Evolutionary conservation across 2,888 invertebrate species (phyloP), one percentile per base, ranked within the genome.

Genomic region (Exocentrus adspersus): DNA sequence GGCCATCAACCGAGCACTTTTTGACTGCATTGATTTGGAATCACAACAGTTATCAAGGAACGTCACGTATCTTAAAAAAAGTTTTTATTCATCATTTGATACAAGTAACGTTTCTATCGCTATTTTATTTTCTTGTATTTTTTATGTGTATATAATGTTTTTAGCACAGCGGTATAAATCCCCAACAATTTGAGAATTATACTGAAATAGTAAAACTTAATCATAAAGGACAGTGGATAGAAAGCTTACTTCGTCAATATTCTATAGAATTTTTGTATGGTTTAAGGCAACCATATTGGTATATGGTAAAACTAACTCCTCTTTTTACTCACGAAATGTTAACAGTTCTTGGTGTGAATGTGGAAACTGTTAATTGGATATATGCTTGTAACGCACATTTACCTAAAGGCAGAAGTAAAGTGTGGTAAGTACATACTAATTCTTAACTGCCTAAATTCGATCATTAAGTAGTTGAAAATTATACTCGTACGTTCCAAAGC

Each of bases 1-100:
- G 78, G 88, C 89, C 0, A 85, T 95, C 60, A 91, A 92, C 66
- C 86, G 92, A 72, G 90, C 92, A 53, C 83, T 97, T 6, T 97
- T 95, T 82, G 92, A 93, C 72, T 88, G 90, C 43, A 87, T 97
- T 4, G 89, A 94, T 78, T 81, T 82, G 1, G 78, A 77, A 43
- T 85, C 84, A 0, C 76, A 77, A 57, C 85, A 85, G 77, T 81
- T 84, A 68, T 78, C 82, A 9, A 73, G 77, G 0, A 81, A 85
- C 70, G 65, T 77, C 12, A 73, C 80, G 1, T 72, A 76, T 43
- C 81, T 84, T 45, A 72, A 81, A 41, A n/a, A 68, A 78, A 10
- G 83, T 86, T 42, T 85, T 89, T 69, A 78, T 83, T 9, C 88
- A 89, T 79, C 87, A 87, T 78, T 78, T 87, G 37, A 63, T 84